phyloP scores from a whole-genome alignment of 35 echinoderm and acorn worm species.

The Heliocidaris tuberculata region DNA sequence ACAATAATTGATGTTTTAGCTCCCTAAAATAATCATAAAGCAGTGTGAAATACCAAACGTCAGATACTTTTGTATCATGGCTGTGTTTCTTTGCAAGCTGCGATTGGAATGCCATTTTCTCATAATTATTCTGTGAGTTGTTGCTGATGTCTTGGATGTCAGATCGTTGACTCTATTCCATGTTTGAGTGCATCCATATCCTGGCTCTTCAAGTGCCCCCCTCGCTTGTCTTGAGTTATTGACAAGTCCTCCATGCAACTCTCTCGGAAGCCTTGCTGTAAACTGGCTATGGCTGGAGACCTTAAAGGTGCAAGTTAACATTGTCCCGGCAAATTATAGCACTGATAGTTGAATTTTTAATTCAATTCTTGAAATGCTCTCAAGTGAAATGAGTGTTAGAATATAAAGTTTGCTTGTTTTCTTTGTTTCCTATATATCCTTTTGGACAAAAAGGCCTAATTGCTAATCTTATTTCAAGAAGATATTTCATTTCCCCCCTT shows the following conservation, averaged over 20 bases:
- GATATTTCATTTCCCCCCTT: no score
- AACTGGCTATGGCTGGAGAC: background rate
- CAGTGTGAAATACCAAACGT: background rate
- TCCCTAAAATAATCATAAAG: no score
- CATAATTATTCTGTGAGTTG: background rate
- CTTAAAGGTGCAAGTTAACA: background rate
- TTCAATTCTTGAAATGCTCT: no score
- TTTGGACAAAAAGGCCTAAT: no score
- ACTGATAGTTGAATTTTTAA: no score
- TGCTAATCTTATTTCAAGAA: no score
- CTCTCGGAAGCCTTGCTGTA: background rate
- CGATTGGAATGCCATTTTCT: background rate
- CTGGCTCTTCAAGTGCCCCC: background rate
- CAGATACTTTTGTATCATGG: background rate
- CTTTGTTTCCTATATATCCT: no score
- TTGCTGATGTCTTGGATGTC: background rate
- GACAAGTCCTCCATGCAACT: background rate
- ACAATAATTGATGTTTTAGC: no score
- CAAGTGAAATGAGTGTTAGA: no score
- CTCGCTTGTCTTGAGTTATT: background rate
- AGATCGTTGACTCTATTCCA: background rate
- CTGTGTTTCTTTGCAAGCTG: background rate
- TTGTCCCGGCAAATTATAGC: no score
- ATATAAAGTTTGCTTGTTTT: no score
- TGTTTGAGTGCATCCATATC: background rate